Evolutionary conservation across 2,888 invertebrate genomes (phyloP), one percentile per base, ranked within the genome.

Genomic region (Aphelenchoides bicaudatus): DNA sequence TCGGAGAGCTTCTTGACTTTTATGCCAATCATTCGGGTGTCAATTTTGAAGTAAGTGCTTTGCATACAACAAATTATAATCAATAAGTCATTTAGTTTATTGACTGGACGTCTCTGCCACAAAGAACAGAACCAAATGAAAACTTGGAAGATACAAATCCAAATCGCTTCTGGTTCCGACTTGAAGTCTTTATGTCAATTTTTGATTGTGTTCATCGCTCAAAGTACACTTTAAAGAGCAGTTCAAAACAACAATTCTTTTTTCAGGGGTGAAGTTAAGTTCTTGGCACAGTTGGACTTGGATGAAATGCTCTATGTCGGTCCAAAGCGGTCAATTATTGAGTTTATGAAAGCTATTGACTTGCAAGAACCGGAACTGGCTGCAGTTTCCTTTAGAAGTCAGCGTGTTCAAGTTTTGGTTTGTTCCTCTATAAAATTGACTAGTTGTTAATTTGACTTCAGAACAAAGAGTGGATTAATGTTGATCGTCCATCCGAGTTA

Each of bases 161-260:
- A 6, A 59, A 59, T 51, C 21, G 50, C 13, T 59, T 30, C 30
- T 62, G 61, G 59, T 59, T 25, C 53, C 47, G 59, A 10, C 16
- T 59, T n/a, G 59, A 59, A 63, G 62, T 59, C n/a, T 62, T 59
- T 19, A 21, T 59, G 21, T 13, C 61, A 10, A 63, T 59, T 1
- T 59, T 59, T 27, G 59, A 59, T 29, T 65, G 65, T n/a, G 21
- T 63, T 4, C 59, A 59, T 47, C 61, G 59, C 4, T 38, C 58
- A 13, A 61, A 49, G 58, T 57, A 62, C 13, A 28, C 21, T 50
- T 50, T 50, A 16, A 13, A 16, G 13, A 13, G 13, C 13, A 34
- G 13, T 34, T 13, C 13, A 34, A 13, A 16, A 13, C 34, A 13
- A 13, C 16, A 34, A 34, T 34, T 13, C 13, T 10, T 16, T 55